Percentiles rank a stretch among this genome's conserved stretches.
Evolutionary conservation across 2,888 invertebrate genomes (phyloP).

Genomic region (Griposia aprilina): DNA sequence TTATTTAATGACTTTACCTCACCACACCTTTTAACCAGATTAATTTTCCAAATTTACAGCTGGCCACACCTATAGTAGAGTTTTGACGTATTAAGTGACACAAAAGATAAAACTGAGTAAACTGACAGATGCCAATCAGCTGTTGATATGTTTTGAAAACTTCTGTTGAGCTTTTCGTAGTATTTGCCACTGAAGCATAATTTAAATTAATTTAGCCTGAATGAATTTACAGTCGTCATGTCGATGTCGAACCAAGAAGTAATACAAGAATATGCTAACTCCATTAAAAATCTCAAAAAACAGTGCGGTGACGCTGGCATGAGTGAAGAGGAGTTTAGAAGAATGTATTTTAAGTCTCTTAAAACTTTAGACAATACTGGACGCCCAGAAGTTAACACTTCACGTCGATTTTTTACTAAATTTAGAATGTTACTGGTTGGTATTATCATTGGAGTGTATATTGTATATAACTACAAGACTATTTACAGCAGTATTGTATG

Average conservation of each 20-base stretch:
- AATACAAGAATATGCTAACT: constrained; percentile 86
- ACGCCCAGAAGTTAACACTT: constrained; percentile 19
- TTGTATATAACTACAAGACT: constrained; percentile 90
- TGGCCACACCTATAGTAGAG: constrained; percentile 3
- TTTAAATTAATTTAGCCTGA: neutral
- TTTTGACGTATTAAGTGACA: neutral
- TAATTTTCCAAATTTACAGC: neutral
- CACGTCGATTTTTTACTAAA: constrained; percentile 39
- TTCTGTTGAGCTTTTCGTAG: neutral
- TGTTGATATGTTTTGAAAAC: constrained; percentile 34
- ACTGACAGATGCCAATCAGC: constrained; percentile 27
- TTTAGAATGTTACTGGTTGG: constrained; percentile 65
- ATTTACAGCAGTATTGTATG: constrained; percentile 92
- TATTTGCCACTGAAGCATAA: neutral
- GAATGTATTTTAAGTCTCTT: constrained; percentile 88
- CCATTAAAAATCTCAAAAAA: constrained; percentile 90
- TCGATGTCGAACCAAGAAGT: constrained; percentile 73
- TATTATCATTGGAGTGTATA: constrained; percentile 70
- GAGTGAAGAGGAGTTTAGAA: constrained; percentile 91
- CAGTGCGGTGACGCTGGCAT: constrained; percentile 91
- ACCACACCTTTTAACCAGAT: neutral
- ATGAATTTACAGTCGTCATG: constrained; percentile 64
- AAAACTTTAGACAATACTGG: constrained; percentile 78
- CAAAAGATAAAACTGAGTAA: constrained; percentile 1
- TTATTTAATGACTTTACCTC: neutral